Evolutionary conservation across 2,113 vertebrate species (phyloP), one percentile per base, ranked within the genome.

Genomic region (Xiphophorus hellerii): DNA sequence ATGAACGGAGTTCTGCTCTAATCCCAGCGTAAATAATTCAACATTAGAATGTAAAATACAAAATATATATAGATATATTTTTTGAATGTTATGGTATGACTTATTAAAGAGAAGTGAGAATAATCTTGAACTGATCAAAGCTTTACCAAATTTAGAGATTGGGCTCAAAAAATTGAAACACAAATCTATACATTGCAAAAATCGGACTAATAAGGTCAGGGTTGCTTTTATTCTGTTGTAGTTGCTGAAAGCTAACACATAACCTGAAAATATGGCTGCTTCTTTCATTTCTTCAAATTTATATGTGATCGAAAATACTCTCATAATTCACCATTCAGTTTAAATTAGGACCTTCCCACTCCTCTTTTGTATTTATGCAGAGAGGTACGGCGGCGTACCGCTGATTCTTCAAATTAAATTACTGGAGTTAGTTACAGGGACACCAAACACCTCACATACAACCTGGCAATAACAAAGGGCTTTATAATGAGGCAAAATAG

Each of bases 401-500:
- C 68, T 86, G 64, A 83, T 86, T 83, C 85, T 74, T 80, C 3
- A 73, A 90, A 93, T 93, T 79, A 75, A 91, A 92, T 93, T 87
- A 92, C 75, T 63, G 66, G 76, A 89, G 83, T 92, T 89, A 87
- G 84, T 91, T 88, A 84, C 87, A 90, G 84, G 81, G 81, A 85
- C 86, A 80, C 68, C 83, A 85, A 93, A 86, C 73, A 86, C 80
- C 82, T 85, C 86, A 81, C 74, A 91, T 84, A 82, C 83, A 85
- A 90, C 76, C 84, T 88, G 88, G 87, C 83, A 84, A 88, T 81
- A 92, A 90, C 85, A 80, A 79, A 61, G 74, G 83, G 66, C 82
- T 74, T 86, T 81, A 89, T 92, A 92, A 93, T 92, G 88, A 92
- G 84, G 83, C 87, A 83, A 93, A 93, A 91, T 90, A 89, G 83